phyloP scores from a whole-genome alignment of 2,888 invertebrate species.

The Hydriomena furcata region DNA sequence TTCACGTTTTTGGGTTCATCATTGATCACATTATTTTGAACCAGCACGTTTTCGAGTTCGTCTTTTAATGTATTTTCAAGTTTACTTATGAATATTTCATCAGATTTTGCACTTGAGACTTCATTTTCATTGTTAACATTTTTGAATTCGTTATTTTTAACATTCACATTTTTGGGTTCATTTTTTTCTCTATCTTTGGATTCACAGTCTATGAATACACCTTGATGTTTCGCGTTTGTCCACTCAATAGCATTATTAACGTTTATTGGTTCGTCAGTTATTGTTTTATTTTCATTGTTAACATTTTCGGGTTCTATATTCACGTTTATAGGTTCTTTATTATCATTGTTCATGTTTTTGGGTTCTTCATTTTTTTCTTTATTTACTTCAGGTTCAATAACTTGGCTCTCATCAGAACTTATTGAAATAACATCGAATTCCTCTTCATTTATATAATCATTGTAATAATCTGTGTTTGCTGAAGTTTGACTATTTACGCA shows the following conservation, averaged over 20 bases:
- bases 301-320: too few relatives aligned
- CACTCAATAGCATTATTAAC: too few relatives aligned
- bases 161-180: neutral
- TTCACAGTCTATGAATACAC: neutral
- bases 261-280: neutral
- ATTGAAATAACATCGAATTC: conserved; percentile 21
- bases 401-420: conserved; percentile 19
- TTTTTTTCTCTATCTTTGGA: neutral
- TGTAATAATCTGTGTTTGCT: neutral
- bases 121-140: neutral
- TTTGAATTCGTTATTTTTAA: neutral
- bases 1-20: too few relatives aligned
- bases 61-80: too few relatives aligned
- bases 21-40: too few relatives aligned
- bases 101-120: neutral
- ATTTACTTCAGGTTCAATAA: neutral
- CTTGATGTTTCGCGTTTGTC: neutral
- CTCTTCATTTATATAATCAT: neutral
- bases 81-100: too few relatives aligned
- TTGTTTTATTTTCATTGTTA: neutral
- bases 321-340: neutral
- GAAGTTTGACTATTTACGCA: neutral
- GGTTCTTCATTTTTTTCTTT: neutral
- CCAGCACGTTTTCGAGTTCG: too few relatives aligned
- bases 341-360: neutral